Evolutionary conservation across 2,888 invertebrate species (phyloP), one percentile per base, ranked within the genome.

Genomic region (Drosophila rellima): DNA sequence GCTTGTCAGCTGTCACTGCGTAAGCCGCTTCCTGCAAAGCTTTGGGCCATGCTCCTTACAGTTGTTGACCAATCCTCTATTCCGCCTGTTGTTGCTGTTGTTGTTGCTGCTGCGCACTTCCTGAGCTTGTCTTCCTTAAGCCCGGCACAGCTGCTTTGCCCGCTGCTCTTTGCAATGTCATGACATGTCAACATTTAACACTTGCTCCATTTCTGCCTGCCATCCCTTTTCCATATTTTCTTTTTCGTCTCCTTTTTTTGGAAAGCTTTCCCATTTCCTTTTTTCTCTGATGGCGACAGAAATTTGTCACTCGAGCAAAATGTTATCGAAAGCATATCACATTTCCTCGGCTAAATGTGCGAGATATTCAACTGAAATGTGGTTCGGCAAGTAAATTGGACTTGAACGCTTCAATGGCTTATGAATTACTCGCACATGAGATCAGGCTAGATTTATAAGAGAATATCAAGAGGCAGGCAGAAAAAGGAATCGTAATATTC

Each of bases 161-260:
- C 50, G 40, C 60, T 56, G 73, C 83, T 85, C 88, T 70, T 67
- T 85, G 85, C 80, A 78, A 85, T 84, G 88, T 82, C 84, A 88
- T 80, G 84, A 82, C 88, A 88, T 85, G 88, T 86, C 83, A 85
- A 88, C 88, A 82, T 85, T 85, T 85, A 85, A 88, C 84, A 85
- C 84, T 85, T 85, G 86, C 88, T 85, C 88, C 70, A 77, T 82
- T 78, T 26, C 26, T 69, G 73, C 72, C 70, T 71, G 70, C 52
- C 69, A 54, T 48, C 55, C 63, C 56, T 45, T 51, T 69, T 50
- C 51, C 47, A 40, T 20, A 33, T 45, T 54, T 40, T 48, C 44
- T 31, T 39, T 35, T 56, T 42, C 18, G 35, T 60, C 44, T 55
- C 23, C 35, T 15, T 37, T 67, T 51, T 47, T 48, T 62, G 33